Evolutionary conservation across 2,888 invertebrate genomes (phyloP), one percentile per base, ranked within the genome.

Genomic region (Tineola bisselliella): DNA sequence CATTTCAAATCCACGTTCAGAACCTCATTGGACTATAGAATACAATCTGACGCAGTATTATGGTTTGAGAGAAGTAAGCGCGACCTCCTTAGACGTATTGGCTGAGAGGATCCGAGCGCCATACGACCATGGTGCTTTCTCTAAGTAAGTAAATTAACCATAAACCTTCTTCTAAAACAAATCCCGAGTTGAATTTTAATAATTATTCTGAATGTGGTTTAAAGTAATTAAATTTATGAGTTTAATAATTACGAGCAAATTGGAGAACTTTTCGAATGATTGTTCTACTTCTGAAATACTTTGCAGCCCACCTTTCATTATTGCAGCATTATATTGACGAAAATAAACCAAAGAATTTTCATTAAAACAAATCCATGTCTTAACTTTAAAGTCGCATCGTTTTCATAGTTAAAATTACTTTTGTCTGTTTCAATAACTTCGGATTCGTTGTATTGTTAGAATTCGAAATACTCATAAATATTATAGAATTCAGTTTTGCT

Each of bases 41-140:
- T 97, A 97, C 84, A 94, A 94, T 74, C 89, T 96, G 67, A 94
- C 94, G 57, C 90, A 91, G 63, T 96, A 95, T 80, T 96, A 95
- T 76, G 91, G 92, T 15, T 88, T 96, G 65, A 88, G 90, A 67
- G 93, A 94, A 75, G 91, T 96, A 67, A 93, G 91, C 63, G 91
- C 96, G 12, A 84, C 88, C 60, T 91, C 92, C 48, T 83, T 97
- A 66, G 92, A 95, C 77, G 90, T 91, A 68, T 89, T 96, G 67
- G 95, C 94, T 8, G 92, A 93, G 73, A 92, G 92, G 70, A 94
- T 96, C 76, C 90, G 92, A 62, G 91, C 91, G 71, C 87, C 88
- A 54, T 88, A 90, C 64, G 93, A 93, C 68, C 90, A 91, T 69
- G 87, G 89, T 64, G 84, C 91, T 66, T 94, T 95, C 81, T 83